A percentile compares a stretch with the other conserved stretches of the same genome.
These are phyloP conservation scores for Poeciliopsis paucimaculata DNA, from an alignment of 2,797 vertebrate species.

Conservation along the genomic window DNA sequence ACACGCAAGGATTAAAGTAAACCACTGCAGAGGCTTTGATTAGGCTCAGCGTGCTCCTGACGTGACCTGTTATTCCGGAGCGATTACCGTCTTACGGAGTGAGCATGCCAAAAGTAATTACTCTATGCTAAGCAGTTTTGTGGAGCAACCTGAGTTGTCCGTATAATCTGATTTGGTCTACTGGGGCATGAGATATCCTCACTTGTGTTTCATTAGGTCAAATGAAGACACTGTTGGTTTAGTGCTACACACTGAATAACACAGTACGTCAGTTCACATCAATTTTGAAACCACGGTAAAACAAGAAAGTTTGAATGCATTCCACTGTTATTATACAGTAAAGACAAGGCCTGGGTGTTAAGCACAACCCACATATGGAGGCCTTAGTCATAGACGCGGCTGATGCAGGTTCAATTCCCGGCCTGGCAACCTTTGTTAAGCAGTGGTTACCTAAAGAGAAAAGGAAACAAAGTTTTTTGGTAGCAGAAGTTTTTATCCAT, in stretches of 20 bases:
- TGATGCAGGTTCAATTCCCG: no score
- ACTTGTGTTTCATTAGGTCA: constrained; percentile 34
- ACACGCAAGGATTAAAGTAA: constrained; percentile 63
- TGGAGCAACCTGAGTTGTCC: constrained; percentile 66
- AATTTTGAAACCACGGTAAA: background rate
- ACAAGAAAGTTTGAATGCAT: background rate
- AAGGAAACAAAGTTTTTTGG: background rate
- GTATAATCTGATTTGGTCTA: constrained; percentile 73
- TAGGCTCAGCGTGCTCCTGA: constrained; percentile 66
- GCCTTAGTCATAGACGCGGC: no score
- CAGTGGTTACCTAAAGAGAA: no score
- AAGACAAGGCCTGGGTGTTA: background rate
- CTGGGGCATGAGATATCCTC: constrained; percentile 29
- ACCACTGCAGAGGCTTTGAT: constrained; percentile 56
- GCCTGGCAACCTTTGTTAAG: no score
- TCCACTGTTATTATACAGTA: background rate
- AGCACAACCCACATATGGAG: no score
- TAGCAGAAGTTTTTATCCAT: background rate
- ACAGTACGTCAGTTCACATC: background rate
- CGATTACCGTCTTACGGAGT: constrained; percentile 75
- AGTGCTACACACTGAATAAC: background rate
- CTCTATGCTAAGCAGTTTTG: constrained; percentile 53
- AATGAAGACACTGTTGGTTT: background rate
- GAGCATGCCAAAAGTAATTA: constrained; percentile 74
- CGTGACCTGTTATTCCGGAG: constrained; percentile 72